Base-by-base conservation (phyloP, 1,140 invertebrate species). In the Lasioglossum albipes region DNA sequence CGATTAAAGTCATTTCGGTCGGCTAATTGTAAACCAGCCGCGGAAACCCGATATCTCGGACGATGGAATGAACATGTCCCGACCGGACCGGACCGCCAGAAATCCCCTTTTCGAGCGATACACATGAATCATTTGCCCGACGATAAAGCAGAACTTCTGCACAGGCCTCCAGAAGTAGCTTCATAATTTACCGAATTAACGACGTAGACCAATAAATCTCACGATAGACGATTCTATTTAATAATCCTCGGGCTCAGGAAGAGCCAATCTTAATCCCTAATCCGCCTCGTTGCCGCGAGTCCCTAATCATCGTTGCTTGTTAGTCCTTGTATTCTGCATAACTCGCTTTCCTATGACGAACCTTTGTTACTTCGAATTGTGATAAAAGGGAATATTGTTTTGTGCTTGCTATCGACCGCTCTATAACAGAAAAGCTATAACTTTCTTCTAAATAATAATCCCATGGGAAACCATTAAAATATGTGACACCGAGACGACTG, bases 131-230 rank as follows among this genome's bases (percentile, higher is more conserved):
- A 84, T 79, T 64, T 72, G 12, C 7, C n/a, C 41, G 36, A 78
- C 31, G n/a, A 65, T 59, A 45, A 65, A 22, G 18, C 41, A 54
- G 45, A 12, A 13, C 42, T 9, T 72, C 59, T 36, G 31, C 54
- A 20, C 12, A 22, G 52, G 18, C 22, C 18, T 45, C 52, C 80
- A 78, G 73, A 79, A 82, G 65, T 76, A 65, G 76, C 67, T 68
- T n/a, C 41, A 86, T 85, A 86, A 86, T 74, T 86, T 73, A 86
- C 27, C 41, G 72, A 85, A 86, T 85, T 83, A 86, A 86, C 85
- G 67, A 86, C 78, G 72, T 36, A 69, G 65, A 49, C 81, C 84
- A 62, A 86, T 86, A 86, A 86, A 86, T 86, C 73, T 64, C 52
- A 66, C 73, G 75, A 85, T 82, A 75, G 75, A 84, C 68, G 84